Evolutionary conservation across 2,113 vertebrate species (phyloP).

Genomic region (Fulmarus glacialis): DNA sequence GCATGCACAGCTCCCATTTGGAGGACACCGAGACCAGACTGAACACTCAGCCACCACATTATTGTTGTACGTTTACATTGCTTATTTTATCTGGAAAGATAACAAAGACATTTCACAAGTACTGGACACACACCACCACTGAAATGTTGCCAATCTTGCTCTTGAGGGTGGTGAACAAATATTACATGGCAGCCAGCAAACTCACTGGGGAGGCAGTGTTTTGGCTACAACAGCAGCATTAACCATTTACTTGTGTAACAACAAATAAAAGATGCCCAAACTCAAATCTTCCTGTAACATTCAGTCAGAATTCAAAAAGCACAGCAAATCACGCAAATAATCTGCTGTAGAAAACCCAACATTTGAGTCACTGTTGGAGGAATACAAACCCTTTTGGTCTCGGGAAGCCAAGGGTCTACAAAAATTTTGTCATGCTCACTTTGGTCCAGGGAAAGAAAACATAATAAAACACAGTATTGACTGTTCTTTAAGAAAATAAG

Average conservation of each 20-base stretch:
- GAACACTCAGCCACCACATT: background rate
- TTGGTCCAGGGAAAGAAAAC: background rate
- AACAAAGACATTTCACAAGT: slow-evolving; percentile 38
- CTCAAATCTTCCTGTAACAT: background rate
- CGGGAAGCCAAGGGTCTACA: background rate
- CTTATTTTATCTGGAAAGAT: slow-evolving; percentile 7
- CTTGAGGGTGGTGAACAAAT: background rate
- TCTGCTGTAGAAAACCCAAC: background rate
- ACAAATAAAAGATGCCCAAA: background rate
- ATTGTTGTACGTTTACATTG: background rate
- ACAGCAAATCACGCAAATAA: background rate
- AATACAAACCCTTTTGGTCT: background rate
- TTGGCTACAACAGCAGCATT: background rate
- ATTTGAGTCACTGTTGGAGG: background rate
- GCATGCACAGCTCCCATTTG: background rate
- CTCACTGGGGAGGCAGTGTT: background rate
- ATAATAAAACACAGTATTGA: background rate
- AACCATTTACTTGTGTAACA: background rate
- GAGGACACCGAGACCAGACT: background rate
- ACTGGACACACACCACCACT: background rate
- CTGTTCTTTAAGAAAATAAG: background rate
- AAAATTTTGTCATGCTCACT: background rate
- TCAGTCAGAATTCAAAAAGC: background rate
- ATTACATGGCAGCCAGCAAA: background rate
- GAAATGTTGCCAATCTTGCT: background rate